phyloP scores from a whole-genome alignment of 2,113 vertebrate genomes.

The Corythornis vintsioides region DNA sequence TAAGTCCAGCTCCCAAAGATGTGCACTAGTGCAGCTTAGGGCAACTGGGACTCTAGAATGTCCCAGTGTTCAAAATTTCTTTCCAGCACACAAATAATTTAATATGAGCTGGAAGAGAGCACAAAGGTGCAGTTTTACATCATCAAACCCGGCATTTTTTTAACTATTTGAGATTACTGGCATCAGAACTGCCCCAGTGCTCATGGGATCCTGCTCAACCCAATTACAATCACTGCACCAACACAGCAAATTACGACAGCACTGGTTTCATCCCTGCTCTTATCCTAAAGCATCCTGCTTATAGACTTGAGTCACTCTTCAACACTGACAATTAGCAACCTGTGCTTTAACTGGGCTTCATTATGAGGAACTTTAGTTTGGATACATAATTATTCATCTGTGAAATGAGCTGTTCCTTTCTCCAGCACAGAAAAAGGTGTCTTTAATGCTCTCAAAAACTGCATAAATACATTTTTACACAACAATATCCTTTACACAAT shows the following conservation, averaged over 20 bases:
- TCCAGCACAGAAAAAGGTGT: neutral
- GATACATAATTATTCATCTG: neutral
- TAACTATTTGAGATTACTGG: neutral
- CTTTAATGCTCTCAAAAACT: neutral
- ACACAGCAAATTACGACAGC: neutral
- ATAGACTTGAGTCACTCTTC: neutral
- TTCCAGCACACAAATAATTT: neutral
- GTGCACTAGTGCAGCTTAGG: neutral
- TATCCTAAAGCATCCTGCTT: conserved; percentile 10
- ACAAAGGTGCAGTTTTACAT: neutral
- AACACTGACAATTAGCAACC: neutral
- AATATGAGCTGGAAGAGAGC: neutral
- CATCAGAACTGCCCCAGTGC: neutral
- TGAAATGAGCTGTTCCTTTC: neutral
- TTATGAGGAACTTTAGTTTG: conserved; percentile 35
- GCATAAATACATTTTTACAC: neutral
- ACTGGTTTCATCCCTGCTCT: neutral
- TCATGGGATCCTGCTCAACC: neutral
- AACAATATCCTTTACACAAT: neutral
- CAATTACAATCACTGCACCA: conserved; percentile 10
- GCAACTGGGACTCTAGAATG: neutral
- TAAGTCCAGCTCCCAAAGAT: neutral
- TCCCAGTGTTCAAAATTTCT: neutral
- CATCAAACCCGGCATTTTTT: neutral
- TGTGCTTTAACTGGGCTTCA: conserved; percentile 20